phyloP scores from a whole-genome alignment of 2,888 invertebrate genomes.

The Macaria notata region DNA sequence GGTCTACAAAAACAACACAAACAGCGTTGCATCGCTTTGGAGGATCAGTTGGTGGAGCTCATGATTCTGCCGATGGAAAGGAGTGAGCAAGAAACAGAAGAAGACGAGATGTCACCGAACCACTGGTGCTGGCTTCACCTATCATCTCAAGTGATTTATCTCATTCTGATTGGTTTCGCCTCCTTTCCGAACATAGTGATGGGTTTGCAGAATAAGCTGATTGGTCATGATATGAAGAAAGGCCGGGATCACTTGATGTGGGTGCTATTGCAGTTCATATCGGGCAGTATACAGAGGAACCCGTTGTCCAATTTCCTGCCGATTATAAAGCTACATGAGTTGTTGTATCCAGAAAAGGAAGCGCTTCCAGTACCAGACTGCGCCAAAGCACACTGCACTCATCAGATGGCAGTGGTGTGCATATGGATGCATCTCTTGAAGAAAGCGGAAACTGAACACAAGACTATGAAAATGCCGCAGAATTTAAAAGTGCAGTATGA shows the following conservation, averaged over 20 bases:
- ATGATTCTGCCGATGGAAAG: slow-evolving; percentile 96
- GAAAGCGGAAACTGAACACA: slow-evolving; percentile 94
- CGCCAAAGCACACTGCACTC: slow-evolving; percentile 91
- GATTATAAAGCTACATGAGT: slow-evolving; percentile 94
- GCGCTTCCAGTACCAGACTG: slow-evolving; percentile 94
- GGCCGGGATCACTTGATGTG: slow-evolving; percentile 99
- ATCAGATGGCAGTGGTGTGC: slow-evolving; percentile 96
- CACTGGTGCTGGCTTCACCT: slow-evolving; percentile 96
- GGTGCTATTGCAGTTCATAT: slow-evolving; percentile 98
- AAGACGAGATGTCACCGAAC: slow-evolving; percentile 84
- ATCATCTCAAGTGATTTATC: slow-evolving; percentile 96
- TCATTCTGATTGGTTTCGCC: slow-evolving; percentile 96
- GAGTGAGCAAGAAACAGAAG: slow-evolving; percentile 87
- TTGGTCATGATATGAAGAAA: slow-evolving; percentile 90
- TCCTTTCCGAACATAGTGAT: slow-evolving; percentile 96
- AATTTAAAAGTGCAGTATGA: slow-evolving; percentile 92
- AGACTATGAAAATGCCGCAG: slow-evolving; percentile 90
- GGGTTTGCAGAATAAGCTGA: slow-evolving; percentile 92
- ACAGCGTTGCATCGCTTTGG: slow-evolving; percentile 92
- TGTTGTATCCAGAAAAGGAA: slow-evolving; percentile 96
- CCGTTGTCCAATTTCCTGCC: slow-evolving; percentile 94
- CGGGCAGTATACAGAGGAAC: slow-evolving; percentile 97
- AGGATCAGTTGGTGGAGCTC: slow-evolving; percentile 95
- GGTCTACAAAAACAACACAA: slow-evolving; percentile 96
- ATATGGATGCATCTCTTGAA: slow-evolving; percentile 98